Conservation (phyloP, 2,113 vertebrate species). For the Vidua macroura region DNA sequence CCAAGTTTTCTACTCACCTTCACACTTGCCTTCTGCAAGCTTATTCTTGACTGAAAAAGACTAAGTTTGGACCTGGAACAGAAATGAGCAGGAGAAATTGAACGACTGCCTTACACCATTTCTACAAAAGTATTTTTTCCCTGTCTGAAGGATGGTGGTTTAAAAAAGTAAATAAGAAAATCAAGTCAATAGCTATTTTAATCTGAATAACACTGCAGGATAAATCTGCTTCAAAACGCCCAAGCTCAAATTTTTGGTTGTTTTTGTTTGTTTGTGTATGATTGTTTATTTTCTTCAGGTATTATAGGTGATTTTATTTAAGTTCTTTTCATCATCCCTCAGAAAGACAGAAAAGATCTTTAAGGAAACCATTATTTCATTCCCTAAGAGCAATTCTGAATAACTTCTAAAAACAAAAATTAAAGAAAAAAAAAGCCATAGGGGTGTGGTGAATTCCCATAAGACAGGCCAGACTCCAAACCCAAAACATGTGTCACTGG, state of each 20-base stretch:
- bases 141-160: neutral
- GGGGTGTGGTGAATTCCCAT: neutral
- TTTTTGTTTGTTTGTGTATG: neutral
- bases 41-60: constrained; percentile 98
- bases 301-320: neutral
- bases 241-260: neutral
- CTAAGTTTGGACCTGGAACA: constrained; percentile 94
- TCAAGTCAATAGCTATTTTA: neutral
- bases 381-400: neutral
- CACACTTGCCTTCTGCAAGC: constrained; percentile 99
- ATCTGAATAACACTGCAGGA: neutral
- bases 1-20: constrained; percentile 80
- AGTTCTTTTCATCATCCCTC: neutral
- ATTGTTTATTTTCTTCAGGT: neutral
- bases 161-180: neutral
- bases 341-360: neutral
- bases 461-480: neutral
- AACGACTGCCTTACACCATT: neutral
- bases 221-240: neutral
- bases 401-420: neutral
- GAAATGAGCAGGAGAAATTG: neutral
- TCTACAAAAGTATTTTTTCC: neutral
- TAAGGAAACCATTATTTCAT: neutral
- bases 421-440: neutral
- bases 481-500: neutral